A percentile compares a stretch with the other conserved stretches of the same genome.
These are phyloP conservation scores for Cossypha caffra DNA, from an alignment of 2,797 vertebrate genomes.

Conservation along the genomic window DNA sequence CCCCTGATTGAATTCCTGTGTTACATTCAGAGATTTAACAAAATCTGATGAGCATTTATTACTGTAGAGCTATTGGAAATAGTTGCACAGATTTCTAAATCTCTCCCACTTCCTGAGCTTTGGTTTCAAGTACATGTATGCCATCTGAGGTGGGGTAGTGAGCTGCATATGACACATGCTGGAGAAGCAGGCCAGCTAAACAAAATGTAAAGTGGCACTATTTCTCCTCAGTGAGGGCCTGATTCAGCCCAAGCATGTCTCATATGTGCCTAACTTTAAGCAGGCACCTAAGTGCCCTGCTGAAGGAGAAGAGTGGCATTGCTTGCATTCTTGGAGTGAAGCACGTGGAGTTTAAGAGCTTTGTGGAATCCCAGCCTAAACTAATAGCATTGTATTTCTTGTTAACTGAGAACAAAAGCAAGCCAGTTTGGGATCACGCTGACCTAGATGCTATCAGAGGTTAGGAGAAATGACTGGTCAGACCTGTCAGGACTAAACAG, in stretches of 20 bases:
- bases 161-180: not conserved
- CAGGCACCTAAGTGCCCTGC: not conserved
- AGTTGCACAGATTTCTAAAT: slow-evolving; percentile 1
- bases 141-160: not conserved
- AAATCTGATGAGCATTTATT: not conserved
- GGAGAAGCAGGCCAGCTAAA: not conserved
- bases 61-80: not conserved
- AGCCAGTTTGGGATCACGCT: slow-evolving; percentile 28
- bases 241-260: not conserved
- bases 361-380: slow-evolving; percentile 34
- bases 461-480: slow-evolving; percentile 50
- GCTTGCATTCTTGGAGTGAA: not conserved
- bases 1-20: not conserved
- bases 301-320: not conserved
- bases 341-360: slow-evolving; percentile 9
- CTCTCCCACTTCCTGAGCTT: not conserved
- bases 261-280: not conserved
- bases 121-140: not conserved
- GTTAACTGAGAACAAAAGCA: slow-evolving; percentile 17
- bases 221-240: not conserved
- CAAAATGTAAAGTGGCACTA: not conserved
- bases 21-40: not conserved
- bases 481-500: slow-evolving; percentile 47
- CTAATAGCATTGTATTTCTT: slow-evolving; percentile 36
- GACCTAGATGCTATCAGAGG: slow-evolving; percentile 60